Evolutionary conservation across 2,797 vertebrate genomes (phyloP).

Genomic region (Gymnodraco acuticeps): DNA sequence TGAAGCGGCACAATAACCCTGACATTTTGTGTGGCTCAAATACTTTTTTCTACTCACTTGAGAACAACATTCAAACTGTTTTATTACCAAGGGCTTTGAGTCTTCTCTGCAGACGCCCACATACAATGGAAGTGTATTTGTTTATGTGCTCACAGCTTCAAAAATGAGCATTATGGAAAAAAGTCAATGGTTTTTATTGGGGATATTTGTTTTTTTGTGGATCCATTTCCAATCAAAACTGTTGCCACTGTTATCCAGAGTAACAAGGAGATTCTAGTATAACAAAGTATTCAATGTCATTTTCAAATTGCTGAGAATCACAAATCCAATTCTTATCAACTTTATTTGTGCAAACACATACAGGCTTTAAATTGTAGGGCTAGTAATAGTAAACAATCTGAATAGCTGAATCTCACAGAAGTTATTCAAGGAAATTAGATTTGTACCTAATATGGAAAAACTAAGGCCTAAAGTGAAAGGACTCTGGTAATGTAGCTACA

Average conservation of each 20-base stretch:
- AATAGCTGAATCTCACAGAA: not conserved
- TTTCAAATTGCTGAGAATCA: too few relatives aligned
- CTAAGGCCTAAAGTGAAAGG: not conserved
- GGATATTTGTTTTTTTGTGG: not conserved
- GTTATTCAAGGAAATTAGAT: not conserved
- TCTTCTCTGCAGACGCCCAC: not conserved
- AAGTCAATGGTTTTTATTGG: not conserved
- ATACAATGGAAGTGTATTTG: not conserved
- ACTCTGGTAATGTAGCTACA: not conserved
- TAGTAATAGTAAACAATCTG: not conserved
- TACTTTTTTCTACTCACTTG: too few relatives aligned
- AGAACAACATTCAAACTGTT: not conserved
- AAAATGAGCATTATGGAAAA: not conserved
- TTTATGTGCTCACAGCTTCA: not conserved
- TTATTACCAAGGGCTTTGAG: not conserved
- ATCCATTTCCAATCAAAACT: not conserved
- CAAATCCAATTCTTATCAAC: too few relatives aligned
- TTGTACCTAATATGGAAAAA: not conserved
- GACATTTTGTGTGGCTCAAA: too few relatives aligned
- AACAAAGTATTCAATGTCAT: too few relatives aligned
- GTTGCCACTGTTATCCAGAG: too few relatives aligned
- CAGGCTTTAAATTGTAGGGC: not conserved
- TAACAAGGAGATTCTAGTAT: too few relatives aligned
- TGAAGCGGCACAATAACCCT: too few relatives aligned
- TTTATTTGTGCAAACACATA: too few relatives aligned